Evolutionary conservation across 2,888 invertebrate species (phyloP), one percentile per base, ranked within the genome.

Genomic region (Amaurobius ferox): DNA sequence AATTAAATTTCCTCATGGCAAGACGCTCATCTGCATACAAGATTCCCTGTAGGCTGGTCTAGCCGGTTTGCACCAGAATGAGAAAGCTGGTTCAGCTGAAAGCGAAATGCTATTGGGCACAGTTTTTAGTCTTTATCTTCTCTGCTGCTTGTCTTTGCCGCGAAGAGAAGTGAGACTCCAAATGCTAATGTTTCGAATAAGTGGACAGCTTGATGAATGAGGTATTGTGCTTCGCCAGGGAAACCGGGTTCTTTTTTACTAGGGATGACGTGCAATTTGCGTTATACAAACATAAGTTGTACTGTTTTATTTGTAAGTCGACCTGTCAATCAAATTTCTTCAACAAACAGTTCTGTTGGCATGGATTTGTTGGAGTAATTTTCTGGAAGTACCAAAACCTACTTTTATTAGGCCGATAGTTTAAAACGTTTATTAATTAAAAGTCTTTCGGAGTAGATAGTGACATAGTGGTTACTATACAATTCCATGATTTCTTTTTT

Each of bases 1-100:
- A 79, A 79, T 79, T 79, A 70, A 79, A 79, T 79, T 79, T 55
- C 26, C 55, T 30, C 48, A 67, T 28, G 44, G 70, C 61, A 35
- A 30, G 70, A 9, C 28, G 3, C 71, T 71, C 62, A 79, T 79
- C 71, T 79, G 79, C 79, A 79, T 79, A 62, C 70, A 13, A 19
- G 44, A 11, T 28, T 64, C 29, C 39, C 29, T 55, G 23, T 5
- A 1, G 55, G 44, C 44, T 55, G 55, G 55, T 55, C 23, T 5
- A 55, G 55, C 55, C 55, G 55, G 55, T 55, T 55, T 23, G 44
- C 16, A 16, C 16, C 2, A 9, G 44, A 44, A 44, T 55, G 5
- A 19, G 55, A 55, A 35, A 35, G 55, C 23, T 23, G 55, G 23
- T 55, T 23, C 55, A 23, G 23, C 19, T n/a, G 55, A 55, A 55